Evolutionary conservation across 2,888 invertebrate genomes (phyloP).

Genomic region (Ligdia adustata): DNA sequence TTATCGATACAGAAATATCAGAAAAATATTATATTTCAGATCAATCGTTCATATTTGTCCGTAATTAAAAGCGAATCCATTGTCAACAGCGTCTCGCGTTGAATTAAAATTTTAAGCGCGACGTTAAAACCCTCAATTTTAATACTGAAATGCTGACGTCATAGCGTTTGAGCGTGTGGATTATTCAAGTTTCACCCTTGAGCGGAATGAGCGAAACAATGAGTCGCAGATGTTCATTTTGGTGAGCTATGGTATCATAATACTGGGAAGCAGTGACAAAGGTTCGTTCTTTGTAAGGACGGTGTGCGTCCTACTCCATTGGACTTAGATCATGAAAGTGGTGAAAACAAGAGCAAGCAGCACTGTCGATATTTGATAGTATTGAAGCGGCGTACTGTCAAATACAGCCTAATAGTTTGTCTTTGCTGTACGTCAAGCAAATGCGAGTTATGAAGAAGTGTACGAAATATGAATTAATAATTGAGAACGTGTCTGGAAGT

Average conservation of each 20-base stretch:
- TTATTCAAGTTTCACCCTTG: constrained; percentile 23
- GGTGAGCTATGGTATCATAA: constrained; percentile 52
- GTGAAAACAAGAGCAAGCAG: too few relatives aligned
- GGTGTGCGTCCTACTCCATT: too few relatives aligned
- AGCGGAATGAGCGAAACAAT: constrained; percentile 51
- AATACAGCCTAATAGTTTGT: too few relatives aligned
- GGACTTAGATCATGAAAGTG: too few relatives aligned
- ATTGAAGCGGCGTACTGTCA: too few relatives aligned
- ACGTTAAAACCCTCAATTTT: constrained; percentile 17
- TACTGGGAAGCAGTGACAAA: constrained; percentile 8
- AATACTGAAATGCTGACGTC: constrained; percentile 18
- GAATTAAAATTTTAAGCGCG: constrained; percentile 3
- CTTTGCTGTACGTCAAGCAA: too few relatives aligned
- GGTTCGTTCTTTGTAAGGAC: too few relatives aligned
- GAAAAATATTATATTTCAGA: neutral
- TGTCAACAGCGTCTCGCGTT: neutral
- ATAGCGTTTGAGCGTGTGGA: constrained; percentile 16
- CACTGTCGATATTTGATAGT: too few relatives aligned
- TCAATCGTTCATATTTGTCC: neutral
- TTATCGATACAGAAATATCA: neutral
- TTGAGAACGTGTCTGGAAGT: too few relatives aligned
- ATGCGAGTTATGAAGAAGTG: too few relatives aligned
- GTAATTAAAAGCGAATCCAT: neutral
- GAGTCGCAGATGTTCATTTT: constrained; percentile 65
- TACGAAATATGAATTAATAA: too few relatives aligned